Evolutionary conservation across 1,140 invertebrate genomes (phyloP).

Genomic region (Samia ricini): DNA sequence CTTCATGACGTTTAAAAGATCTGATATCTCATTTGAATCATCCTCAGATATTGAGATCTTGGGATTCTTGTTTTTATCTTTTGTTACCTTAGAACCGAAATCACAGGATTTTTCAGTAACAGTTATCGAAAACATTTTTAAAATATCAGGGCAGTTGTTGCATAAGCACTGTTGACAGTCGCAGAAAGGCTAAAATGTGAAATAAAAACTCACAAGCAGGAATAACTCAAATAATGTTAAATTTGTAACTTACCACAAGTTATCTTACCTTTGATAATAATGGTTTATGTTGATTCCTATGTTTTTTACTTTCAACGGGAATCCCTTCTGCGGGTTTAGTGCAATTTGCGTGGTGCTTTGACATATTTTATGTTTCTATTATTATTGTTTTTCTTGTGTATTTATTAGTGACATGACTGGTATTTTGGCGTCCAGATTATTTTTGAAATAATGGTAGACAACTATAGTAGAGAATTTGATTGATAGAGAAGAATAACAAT

Average conservation of each 20-base stretch:
- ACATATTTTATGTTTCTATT: not conserved
- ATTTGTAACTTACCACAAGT: not conserved
- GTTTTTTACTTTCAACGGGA: not conserved
- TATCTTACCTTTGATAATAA: conserved; percentile 9
- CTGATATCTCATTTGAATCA: conserved; percentile 7
- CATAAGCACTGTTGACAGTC: conserved; percentile 35
- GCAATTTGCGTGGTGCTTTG: conserved; percentile 8
- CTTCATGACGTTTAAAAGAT: conserved; percentile 29
- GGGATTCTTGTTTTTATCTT: conserved; percentile 6
- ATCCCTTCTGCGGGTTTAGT: not conserved
- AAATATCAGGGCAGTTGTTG: conserved; percentile 35
- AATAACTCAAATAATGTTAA: not conserved
- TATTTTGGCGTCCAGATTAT: not conserved
- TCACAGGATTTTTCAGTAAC: conserved; percentile 24
- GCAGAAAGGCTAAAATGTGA: conserved; percentile 42
- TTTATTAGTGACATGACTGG: not conserved
- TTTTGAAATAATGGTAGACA: not conserved
- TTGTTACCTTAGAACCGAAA: conserved; percentile 17
- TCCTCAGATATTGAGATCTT: conserved; percentile 14
- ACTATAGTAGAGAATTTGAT: no score
- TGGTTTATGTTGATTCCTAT: not conserved
- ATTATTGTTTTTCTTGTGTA: no score
- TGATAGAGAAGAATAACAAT: no score
- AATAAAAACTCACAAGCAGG: not conserved
- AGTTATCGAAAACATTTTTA: conserved; percentile 28